Percentiles rank a stretch among this genome's conserved stretches.
Conservation (phyloP, 2,888 invertebrate genomes). For the Drosophila nigricruria region DNA sequence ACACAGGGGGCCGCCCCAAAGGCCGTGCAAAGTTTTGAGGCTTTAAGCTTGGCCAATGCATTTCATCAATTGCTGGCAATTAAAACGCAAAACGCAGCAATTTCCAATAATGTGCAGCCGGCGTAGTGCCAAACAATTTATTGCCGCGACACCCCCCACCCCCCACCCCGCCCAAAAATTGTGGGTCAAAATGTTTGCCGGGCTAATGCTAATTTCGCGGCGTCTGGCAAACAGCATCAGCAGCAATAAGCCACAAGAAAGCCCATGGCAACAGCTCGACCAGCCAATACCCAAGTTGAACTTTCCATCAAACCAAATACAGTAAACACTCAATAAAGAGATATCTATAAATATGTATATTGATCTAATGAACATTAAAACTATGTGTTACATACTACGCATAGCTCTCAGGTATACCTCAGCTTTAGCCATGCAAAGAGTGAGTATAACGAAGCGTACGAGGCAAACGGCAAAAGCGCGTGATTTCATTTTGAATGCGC, state of each 20-base stretch:
- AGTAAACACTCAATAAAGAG: background rate
- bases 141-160: conserved; percentile 10
- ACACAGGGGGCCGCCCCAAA: conserved; percentile 16
- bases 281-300: conserved; percentile 4
- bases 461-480: conserved; percentile 5
- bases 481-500: conserved; percentile 66
- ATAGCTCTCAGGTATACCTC: background rate
- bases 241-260: conserved; percentile 14
- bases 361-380: background rate
- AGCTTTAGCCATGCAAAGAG: background rate
- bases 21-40: conserved; percentile 23
- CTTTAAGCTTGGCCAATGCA: conserved; percentile 45
- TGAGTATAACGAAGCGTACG: conserved; percentile 1
- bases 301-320: background rate
- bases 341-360: too few relatives aligned
- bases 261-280: background rate
- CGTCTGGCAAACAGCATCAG: conserved; percentile 51
- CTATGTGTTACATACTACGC: background rate
- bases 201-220: conserved; percentile 69
- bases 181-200: conserved; percentile 50
- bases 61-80: conserved; percentile 67
- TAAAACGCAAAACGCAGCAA: conserved; percentile 66
- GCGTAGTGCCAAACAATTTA: conserved; percentile 40
- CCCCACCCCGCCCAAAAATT: background rate
- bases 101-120: conserved; percentile 71